Conservation (phyloP, 2,888 invertebrate species). For the Heliothis peltigera region DNA sequence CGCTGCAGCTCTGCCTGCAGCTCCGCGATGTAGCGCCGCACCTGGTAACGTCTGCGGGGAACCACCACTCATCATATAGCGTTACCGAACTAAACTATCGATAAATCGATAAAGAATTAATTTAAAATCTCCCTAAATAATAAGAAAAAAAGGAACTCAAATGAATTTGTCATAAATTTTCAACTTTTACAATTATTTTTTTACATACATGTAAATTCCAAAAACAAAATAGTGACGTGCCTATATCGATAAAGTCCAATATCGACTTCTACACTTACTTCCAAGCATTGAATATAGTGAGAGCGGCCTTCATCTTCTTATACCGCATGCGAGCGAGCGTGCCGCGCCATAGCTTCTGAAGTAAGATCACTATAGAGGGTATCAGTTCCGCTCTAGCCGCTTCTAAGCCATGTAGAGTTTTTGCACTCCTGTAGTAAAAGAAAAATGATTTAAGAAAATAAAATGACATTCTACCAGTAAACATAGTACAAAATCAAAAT, state of each 20-base stretch:
- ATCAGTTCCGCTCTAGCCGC: constrained; percentile 95
- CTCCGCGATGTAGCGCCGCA: constrained; percentile 80
- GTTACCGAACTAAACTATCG: too few relatives aligned
- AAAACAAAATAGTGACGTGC: too few relatives aligned
- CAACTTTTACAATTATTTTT: too few relatives aligned
- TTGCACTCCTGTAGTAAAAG: constrained; percentile 91
- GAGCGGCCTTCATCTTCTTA: constrained; percentile 95
- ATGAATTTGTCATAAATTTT: too few relatives aligned
- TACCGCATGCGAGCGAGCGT: constrained; percentile 94
- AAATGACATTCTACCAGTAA: too few relatives aligned
- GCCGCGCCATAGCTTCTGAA: constrained; percentile 99
- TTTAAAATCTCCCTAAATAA: too few relatives aligned
- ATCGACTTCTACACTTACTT: constrained; percentile 78
- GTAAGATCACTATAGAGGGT: constrained; percentile 96
- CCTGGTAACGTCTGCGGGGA: constrained; percentile 79
- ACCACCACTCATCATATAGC: too few relatives aligned
- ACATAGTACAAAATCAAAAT: too few relatives aligned
- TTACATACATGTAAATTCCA: too few relatives aligned
- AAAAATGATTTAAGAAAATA: background rate
- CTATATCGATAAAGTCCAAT: too few relatives aligned
- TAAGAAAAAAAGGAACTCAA: too few relatives aligned
- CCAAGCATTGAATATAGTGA: constrained; percentile 95
- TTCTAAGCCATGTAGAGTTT: constrained; percentile 97
- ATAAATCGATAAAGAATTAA: too few relatives aligned
- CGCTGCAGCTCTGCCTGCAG: constrained; percentile 75